Base-by-base conservation (phyloP, 2,888 invertebrate genomes). In the Hypolimnas misippus region DNA sequence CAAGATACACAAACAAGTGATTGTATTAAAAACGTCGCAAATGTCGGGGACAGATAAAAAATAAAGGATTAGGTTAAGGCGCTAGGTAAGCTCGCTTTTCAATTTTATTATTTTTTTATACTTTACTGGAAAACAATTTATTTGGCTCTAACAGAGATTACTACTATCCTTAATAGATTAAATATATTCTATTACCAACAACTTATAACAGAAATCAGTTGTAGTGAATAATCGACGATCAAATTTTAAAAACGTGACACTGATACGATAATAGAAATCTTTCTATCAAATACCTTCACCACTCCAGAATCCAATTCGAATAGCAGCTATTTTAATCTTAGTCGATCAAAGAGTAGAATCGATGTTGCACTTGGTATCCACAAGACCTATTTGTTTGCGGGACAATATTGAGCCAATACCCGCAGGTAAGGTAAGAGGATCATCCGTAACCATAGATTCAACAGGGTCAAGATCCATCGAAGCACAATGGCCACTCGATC, bases 11-110 rank as follows among this genome's bases (percentile, higher is more conserved):
- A 51, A 55, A 52, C 58, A 54, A 50, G 53, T 58, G 58, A 58
- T 58, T 58, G 44, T 60, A 58, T 63, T 56, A 63, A 63, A 46
- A 63, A 60, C 55, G 25, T 63, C 46, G 50, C 54, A 33, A 58
- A 58, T 21, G 44, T 33, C 21, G 44, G 16, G 33, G 33, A 52
- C 49, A 49, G 29, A 49, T 52, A 52, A 58, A 58, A 58, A 58
- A 58, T 42, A 52, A 52, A 38, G 49, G 16, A 49, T 49, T 49
- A 58, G 58, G 50, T 12, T 58, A 51, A 58, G 17, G 42, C 21
- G 21, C 31, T 12, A 44, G 21, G 58, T 52, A 21, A 57, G 16
- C 25, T 35, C 10, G 29, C 25, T 29, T 14, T 49, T 49, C 8
- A 29, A 14, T 5, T 29, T 19, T 14, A 29, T 29, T n/a, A 7